Evolutionary conservation across 2,888 invertebrate species (phyloP), one percentile per base, ranked within the genome.

Genomic region (Pristionchus maxplancki): DNA sequence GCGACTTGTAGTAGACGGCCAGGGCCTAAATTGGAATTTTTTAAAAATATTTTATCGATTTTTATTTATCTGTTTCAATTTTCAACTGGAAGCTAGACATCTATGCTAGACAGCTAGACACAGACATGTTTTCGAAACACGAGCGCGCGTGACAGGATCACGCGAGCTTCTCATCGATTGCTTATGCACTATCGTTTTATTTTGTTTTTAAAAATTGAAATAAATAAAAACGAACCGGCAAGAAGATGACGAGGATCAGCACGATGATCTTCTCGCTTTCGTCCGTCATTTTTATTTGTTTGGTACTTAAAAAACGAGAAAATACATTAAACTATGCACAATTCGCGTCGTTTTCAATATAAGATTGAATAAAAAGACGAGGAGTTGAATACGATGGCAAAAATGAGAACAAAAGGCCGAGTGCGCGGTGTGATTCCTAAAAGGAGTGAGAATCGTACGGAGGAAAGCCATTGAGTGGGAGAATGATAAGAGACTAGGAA

Each of bases 251-350:
- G 0, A 87, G 86, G 24, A 62, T 37, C 13, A 87, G 20, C 0
- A 67, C 15, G 71, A 87, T 87, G 50, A 87, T 87, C 86, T 87
- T 71, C 20, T 87, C 86, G 20, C 48, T 71, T 34, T 87, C 86
- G 71, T 87, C 86, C 0, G 85, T 13, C 85, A 85, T 85, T 31
- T 31, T 78, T 2, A 28, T 15, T 78, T 4, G 24, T 15, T 31
- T 58, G 20, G 24, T 9, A 5, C 58, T 58, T 24, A n/a, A 58
- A 44, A 44, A 58, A 24, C 20, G n/a, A 24, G 1, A n/a, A n/a
- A 58, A 4, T n/a, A 9, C 5, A 4, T 8, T n/a, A 4, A 58
- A 58, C 1, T 4, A 24, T 24, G 20, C 20, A 20, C 17, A 58
- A 58, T 6, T n/a, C 24, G n/a, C 20, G n/a, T 9, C 58, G 9